Evolutionary conservation across 1,140 invertebrate species (phyloP), one percentile per base, ranked within the genome.

Genomic region (Gryon sp.): DNA sequence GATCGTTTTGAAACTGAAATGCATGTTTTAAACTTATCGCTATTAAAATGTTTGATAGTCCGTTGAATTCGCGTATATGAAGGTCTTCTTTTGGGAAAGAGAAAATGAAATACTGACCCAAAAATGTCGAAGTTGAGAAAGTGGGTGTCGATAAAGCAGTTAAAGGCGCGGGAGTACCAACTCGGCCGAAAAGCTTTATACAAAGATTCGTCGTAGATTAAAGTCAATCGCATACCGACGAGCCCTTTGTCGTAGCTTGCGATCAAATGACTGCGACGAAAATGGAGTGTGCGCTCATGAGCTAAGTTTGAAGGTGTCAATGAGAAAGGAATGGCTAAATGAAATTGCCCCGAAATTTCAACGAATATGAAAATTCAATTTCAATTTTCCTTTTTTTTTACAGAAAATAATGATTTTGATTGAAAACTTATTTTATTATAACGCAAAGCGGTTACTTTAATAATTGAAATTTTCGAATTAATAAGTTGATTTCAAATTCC

Each of bases 201-300:
- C 72, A 63, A 76, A 76, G 72, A 76, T 76, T 76, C 72, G 57
- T 45, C 63, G 63, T 75, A 75, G 55, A 75, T 75, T 75, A 75
- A 68, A 75, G 72, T 68, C 72, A 75, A 75, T 68, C 62, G 72
- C 62, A 68, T 68, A 68, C 62, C 72, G 36, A 62, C 55, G 68
- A 53, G 62, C 62, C 62, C 48, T 75, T 75, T 75, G 72, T 75
- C 72, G 62, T 19, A 32, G 52, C 19, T 22, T 20, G n/a, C 38
- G 48, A 62, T 75, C 72, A 66, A 75, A 68, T 75, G 72, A 68
- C 48, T 75, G 32, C 72, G 53, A 65, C 60, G 72, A 68, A 75
- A 68, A 55, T 60, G 34, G 62, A 59, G 62, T 75, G 34, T 62
- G 46, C 48, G 15, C 19, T 45, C 57, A 62, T 48, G 38, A 41